phyloP scores from a whole-genome alignment of 2,797 vertebrate species.

The Rousettus madagascariensis region DNA sequence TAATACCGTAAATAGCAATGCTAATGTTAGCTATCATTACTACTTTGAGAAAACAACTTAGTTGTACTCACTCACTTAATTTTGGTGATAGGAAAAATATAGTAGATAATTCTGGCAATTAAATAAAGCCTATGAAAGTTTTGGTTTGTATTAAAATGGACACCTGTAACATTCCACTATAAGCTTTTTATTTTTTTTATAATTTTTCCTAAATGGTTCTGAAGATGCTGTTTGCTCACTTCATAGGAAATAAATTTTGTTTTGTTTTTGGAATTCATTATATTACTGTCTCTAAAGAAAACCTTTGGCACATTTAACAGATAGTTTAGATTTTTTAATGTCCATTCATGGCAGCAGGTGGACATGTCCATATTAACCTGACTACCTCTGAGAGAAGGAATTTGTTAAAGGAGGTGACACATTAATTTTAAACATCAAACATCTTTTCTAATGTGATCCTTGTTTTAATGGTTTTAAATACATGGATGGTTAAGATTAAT shows the following conservation, averaged over 20 bases:
- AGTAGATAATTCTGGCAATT: neutral
- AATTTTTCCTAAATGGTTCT: neutral
- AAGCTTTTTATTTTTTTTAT: neutral
- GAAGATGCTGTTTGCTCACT: neutral
- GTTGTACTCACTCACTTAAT: neutral
- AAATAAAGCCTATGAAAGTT: neutral
- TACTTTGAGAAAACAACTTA: neutral
- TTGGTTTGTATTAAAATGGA: neutral
- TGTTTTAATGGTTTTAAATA: neutral
- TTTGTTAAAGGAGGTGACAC: neutral
- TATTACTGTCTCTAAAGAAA: neutral
- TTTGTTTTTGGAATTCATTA: neutral
- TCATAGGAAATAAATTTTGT: neutral
- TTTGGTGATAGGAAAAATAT: neutral
- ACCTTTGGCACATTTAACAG: neutral
- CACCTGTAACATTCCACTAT: neutral
- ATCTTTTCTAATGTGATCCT: neutral
- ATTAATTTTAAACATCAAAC: neutral
- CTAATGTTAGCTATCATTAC: neutral
- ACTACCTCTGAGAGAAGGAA: neutral
- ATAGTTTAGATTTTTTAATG: neutral
- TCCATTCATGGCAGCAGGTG: neutral
- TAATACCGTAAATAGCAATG: neutral
- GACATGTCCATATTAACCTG: neutral
- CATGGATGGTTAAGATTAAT: neutral